Evolutionary conservation across 1,140 invertebrate genomes (phyloP).

Genomic region (Lordiphosa mommai): DNA sequence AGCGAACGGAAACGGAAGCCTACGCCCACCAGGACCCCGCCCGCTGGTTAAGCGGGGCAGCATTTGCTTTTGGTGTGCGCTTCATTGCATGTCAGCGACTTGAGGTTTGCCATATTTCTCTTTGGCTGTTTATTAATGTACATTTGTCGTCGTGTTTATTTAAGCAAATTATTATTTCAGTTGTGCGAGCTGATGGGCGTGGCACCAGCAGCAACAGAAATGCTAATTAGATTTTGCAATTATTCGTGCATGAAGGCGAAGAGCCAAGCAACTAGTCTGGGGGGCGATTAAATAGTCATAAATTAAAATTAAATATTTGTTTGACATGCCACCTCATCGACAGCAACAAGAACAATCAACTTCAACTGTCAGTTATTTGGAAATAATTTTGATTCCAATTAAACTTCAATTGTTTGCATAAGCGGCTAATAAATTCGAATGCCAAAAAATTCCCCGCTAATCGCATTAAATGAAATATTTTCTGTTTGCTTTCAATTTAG

Average conservation of each 20-base stretch:
- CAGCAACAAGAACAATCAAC: constrained; percentile 7
- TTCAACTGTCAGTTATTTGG: constrained; percentile 41
- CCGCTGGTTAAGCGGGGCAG: constrained; percentile 15
- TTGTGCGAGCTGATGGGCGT: constrained; percentile 22
- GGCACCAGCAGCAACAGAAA: constrained; percentile 17
- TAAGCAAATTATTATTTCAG: constrained; percentile 58
- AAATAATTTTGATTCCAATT: constrained; percentile 42
- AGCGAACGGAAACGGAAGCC: constrained; percentile 40
- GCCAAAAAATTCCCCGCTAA: constrained; percentile 25
- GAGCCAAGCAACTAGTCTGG: constrained; percentile 1
- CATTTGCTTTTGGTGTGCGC: constrained; percentile 28
- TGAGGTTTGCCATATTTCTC: constrained; percentile 36
- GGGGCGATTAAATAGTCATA: constrained; percentile 26
- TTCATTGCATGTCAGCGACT: constrained; percentile 56
- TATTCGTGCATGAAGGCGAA: constrained; percentile 16
- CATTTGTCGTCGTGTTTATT: constrained; percentile 65
- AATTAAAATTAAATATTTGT: constrained; percentile 40
- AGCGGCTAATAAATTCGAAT: constrained; percentile 35
- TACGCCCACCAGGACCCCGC: neutral
- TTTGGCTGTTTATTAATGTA: constrained; percentile 61
- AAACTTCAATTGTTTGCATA: constrained; percentile 24
- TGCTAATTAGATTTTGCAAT: constrained; percentile 56
- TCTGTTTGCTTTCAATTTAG: constrained; percentile 58
- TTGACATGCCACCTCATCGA: constrained; percentile 19
- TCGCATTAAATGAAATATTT: constrained; percentile 49